phyloP scores from a whole-genome alignment of 2,113 vertebrate genomes.

The Trematomus loennbergii region DNA sequence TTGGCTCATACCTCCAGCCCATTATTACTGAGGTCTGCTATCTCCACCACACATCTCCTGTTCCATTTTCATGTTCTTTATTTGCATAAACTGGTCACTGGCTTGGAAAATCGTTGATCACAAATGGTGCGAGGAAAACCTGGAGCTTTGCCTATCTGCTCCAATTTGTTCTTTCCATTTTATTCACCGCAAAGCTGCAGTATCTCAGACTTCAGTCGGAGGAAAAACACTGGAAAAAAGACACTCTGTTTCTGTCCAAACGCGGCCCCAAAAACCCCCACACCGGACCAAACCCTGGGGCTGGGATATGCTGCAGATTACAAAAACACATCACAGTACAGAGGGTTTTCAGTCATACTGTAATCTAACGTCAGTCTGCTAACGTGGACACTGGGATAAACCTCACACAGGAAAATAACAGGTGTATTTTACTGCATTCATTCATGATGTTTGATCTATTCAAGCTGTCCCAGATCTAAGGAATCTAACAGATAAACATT shows the following conservation, averaged over 20 bases:
- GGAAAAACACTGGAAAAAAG: slow-evolving; percentile 42
- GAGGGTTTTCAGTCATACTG: neutral
- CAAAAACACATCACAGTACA: neutral
- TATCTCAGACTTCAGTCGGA: slow-evolving; percentile 12
- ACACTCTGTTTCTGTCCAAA: slow-evolving; percentile 11
- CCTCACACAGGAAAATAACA: neutral
- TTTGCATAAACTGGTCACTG: slow-evolving; percentile 81
- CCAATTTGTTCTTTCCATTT: slow-evolving; percentile 61
- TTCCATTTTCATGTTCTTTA: slow-evolving; percentile 65
- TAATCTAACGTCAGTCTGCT: neutral
- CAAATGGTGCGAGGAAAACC: slow-evolving; percentile 70
- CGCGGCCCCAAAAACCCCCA: slow-evolving; percentile 2
- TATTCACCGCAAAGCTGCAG: slow-evolving; percentile 10
- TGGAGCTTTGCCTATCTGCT: slow-evolving; percentile 74
- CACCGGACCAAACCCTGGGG: neutral
- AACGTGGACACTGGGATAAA: neutral
- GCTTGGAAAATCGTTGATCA: slow-evolving; percentile 59
- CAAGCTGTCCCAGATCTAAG: too few species aligned
- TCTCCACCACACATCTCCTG: slow-evolving; percentile 73
- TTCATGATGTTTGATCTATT: neutral
- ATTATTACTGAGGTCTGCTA: slow-evolving; percentile 68
- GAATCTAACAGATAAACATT: neutral
- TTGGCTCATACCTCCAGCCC: slow-evolving; percentile 67
- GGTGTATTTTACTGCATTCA: neutral
- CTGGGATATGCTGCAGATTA: slow-evolving; percentile 8